Evolutionary conservation across 2,888 invertebrate genomes (phyloP), one percentile per base, ranked within the genome.

Genomic region (Tenthredo notha): DNA sequence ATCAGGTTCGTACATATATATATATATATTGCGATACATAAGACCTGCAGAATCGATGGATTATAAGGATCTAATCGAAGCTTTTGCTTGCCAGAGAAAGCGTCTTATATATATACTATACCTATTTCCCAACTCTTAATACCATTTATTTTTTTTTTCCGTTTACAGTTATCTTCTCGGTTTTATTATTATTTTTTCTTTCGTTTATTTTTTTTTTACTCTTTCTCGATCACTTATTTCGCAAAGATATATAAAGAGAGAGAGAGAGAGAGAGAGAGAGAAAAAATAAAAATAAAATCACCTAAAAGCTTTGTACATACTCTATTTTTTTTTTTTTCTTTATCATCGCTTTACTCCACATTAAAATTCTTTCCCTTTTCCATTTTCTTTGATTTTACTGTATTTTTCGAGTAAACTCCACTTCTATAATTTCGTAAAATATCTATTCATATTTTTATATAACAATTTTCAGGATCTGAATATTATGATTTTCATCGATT

Each of bases 21-120:
- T 54, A 2, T 54, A 54, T 7, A n/a, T 54, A 54, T 54, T 7
- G 54, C 1, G 7, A 54, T 54, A 47, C 47, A 15, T 15, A 47
- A 47, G 47, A 47, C 47, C 47, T 47, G 47, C 12, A 47, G 47
- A 12, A 90, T 90, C 90, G 89, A 90, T 87, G 90, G 90, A 90
- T 91, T 90, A 90, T 61, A 25, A 90, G 90, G 89, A 90, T 86
- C 83, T 75, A 85, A 86, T 84, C 74, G 74, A 29, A 75, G 47
- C 84, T 82, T 80, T 80, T 84, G 37, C 67, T 86, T 85, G 84
- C 75, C 86, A 80, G 47, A 75, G 61, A 84, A 87, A 84, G 84
- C 82, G 84, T 85, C 86, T 86, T n/a, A 54, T 54, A 54, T n/a
- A n/a, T n/a, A n/a, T n/a, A n/a, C n/a, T n/a, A n/a, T 85, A 85